These are phyloP conservation scores for Ammodramus savannarum DNA, from an alignment of 2,113 vertebrate species.

Conservation along the genomic window DNA sequence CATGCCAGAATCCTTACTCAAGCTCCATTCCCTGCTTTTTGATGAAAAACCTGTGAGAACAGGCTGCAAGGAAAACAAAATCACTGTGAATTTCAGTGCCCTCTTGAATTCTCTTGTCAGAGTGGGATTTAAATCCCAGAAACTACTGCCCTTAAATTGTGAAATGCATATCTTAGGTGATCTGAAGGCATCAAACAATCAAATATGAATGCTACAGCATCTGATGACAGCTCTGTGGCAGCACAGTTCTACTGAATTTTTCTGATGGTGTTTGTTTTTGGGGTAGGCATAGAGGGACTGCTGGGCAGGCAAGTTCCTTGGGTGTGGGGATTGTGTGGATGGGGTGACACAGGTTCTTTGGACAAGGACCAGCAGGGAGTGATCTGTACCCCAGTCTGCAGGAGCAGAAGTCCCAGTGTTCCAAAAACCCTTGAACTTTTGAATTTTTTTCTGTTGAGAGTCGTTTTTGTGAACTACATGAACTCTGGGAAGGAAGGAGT, in stretches of 20 bases:
- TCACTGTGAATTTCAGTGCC: neutral
- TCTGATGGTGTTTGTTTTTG: neutral
- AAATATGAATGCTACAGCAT: neutral
- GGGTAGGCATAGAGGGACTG: too few relatives aligned
- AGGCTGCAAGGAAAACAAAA: neutral
- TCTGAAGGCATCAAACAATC: neutral
- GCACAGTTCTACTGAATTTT: neutral
- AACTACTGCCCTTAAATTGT: neutral
- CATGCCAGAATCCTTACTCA: neutral
- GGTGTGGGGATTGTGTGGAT: neutral
- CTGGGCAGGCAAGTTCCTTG: neutral
- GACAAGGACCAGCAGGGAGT: neutral
- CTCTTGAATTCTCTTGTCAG: neutral
- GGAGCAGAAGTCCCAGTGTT: fast-evolving
- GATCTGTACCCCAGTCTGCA: neutral
- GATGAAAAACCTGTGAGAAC: neutral
- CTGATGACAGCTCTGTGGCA: neutral
- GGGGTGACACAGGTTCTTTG: neutral
- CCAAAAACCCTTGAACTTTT: neutral
- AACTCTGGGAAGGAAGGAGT: neutral
- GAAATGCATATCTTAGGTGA: neutral
- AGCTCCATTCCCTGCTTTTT: neutral
- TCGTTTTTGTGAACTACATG: neutral
- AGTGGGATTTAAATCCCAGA: neutral
- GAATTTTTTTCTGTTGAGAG: neutral